Percentiles rank a stretch among this genome's conserved stretches.
phyloP scores from a whole-genome alignment of 2,797 vertebrate genomes.

The Lindbergichthys nudifrons region DNA sequence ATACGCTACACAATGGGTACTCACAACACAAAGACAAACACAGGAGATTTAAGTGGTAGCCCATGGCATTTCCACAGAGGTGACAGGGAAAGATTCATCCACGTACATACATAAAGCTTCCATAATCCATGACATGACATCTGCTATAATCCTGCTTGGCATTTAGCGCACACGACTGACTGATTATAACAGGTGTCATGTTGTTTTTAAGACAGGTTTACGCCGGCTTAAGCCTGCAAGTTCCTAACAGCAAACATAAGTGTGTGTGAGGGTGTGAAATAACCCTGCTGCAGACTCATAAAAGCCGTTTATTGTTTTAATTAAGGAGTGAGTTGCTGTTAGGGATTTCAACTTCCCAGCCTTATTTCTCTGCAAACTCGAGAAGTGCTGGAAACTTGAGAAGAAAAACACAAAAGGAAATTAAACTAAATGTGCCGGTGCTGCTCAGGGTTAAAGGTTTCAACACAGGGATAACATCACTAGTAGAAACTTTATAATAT shows the following conservation, averaged over 20 bases:
- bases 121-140: conserved; percentile 76
- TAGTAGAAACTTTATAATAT: background rate
- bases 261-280: conserved; percentile 57
- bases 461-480: background rate
- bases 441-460: conserved; percentile 24
- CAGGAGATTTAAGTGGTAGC: conserved; percentile 60
- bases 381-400: conserved; percentile 12
- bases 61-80: conserved; percentile 49
- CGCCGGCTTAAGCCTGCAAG: conserved; percentile 52
- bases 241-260: conserved; percentile 44
- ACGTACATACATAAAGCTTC: conserved; percentile 58
- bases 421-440: conserved; percentile 11
- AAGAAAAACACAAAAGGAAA: conserved; percentile 11
- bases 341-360: conserved; percentile 34
- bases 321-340: conserved; percentile 29
- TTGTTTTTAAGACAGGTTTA: conserved; percentile 76
- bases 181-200: conserved; percentile 79
- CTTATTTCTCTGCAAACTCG: conserved; percentile 24
- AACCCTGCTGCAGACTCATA: conserved; percentile 52
- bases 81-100: conserved; percentile 52
- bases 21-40: conserved; percentile 52
- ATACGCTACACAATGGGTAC: conserved; percentile 43
- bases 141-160: conserved; percentile 74
- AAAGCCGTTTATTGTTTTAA: conserved; percentile 71
- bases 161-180: conserved; percentile 63